Evolutionary conservation across 2,888 invertebrate species (phyloP), one percentile per base, ranked within the genome.

Genomic region (Eilema sororculum): DNA sequence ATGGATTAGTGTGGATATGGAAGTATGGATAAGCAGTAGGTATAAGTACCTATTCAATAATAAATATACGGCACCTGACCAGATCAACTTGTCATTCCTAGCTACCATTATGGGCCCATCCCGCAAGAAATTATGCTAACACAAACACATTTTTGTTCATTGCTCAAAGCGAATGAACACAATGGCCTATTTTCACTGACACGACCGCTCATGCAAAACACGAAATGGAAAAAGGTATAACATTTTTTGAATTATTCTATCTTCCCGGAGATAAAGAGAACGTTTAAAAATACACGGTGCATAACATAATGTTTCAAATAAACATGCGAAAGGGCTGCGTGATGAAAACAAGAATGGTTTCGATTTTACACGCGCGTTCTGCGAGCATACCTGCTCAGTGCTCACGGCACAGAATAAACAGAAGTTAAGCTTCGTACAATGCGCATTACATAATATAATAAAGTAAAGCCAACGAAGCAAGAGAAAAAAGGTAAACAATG

Each of bases 281-380:
- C 78, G 72, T 78, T 82, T 84, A 82, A 83, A 84, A 76, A 85
- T 87, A 84, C 79, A 84, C 81, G 81, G 76, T 77, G 75, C 79
- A 77, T 75, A 76, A 73, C 79, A 77, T 79, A 79, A 81, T 78
- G 76, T 81, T 75, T 78, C 79, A 83, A 86, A 85, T 85, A 85
- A 85, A 86, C 84, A 78, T 68, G 77, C 73, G 73, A 85, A 83
- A 80, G 82, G 80, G 79, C 80, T 76, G 75, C 68, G 75, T 82
- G 84, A 83, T 86, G 85, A 84, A 86, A 82, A 86, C 81, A 83
- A 84, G 70, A 73, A 72, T 71, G 78, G 77, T 78, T 78, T 80
- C 78, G 78, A 82, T 78, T 78, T 82, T 72, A 81, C 78, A 80
- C 78, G 74, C 77, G 61, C 61, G 67, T 69, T 78, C 79, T 85